phyloP scores from a whole-genome alignment of 2,888 invertebrate species.

The Mellilla xanthometata region DNA sequence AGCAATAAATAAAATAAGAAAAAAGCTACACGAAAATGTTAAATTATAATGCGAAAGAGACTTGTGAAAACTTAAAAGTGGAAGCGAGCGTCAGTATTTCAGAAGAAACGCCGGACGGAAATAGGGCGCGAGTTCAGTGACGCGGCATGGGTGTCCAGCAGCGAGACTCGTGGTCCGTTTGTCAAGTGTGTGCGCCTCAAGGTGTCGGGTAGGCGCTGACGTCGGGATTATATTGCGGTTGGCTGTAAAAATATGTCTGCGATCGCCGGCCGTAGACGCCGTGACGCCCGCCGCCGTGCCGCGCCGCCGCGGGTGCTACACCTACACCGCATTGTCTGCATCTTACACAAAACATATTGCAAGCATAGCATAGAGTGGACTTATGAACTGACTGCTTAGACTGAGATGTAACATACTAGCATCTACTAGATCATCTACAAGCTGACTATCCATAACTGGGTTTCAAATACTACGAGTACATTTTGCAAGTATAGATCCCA shows the following conservation, averaged over 20 bases:
- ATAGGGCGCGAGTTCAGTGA: constrained; percentile 65
- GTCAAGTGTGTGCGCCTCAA: too few species aligned
- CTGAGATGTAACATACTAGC: background rate
- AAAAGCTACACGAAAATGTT: constrained; percentile 4
- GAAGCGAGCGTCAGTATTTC: constrained; percentile 50
- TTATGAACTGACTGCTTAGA: constrained; percentile 5
- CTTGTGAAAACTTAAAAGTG: constrained; percentile 34
- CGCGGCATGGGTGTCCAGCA: constrained; percentile 40
- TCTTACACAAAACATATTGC: constrained; percentile 10
- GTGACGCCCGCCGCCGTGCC: constrained; percentile 23
- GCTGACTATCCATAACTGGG: too few species aligned
- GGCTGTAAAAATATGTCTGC: constrained; percentile 31
- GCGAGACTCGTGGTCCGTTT: constrained; percentile 1
- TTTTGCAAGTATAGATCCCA: too few species aligned
- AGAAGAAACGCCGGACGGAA: constrained; percentile 68
- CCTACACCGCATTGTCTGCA: constrained; percentile 22
- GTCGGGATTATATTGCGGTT: constrained; percentile 19
- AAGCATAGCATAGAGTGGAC: background rate
- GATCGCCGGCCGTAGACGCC: constrained; percentile 21
- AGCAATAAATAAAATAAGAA: background rate
- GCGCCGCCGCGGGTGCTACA: too few species aligned
- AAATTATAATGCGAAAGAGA: constrained; percentile 24
- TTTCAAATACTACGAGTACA: too few species aligned
- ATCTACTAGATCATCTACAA: too few species aligned
- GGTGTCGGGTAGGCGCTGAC: constrained; percentile 21